These are phyloP conservation scores for Seriola rivoliana DNA, from an alignment of 2,113 vertebrate species.

Conservation along the genomic window DNA sequence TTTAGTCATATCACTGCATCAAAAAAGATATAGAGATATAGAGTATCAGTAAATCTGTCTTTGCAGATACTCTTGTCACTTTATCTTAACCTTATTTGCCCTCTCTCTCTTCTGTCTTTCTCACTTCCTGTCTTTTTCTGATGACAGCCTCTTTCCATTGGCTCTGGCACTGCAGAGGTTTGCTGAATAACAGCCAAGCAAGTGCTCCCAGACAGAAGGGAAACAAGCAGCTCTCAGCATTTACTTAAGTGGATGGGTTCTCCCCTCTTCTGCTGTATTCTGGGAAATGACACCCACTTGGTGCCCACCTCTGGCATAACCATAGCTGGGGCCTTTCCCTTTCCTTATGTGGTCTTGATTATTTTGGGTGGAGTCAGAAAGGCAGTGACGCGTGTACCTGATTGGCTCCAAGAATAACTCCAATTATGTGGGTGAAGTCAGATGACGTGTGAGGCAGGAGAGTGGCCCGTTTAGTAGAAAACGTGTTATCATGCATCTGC, in stretches of 20 bases:
- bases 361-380: conserved; percentile 23
- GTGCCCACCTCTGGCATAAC: conserved; percentile 34
- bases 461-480: background rate
- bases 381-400: background rate
- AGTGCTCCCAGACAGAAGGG: conserved; percentile 10
- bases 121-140: conserved; percentile 36
- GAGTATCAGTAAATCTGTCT: background rate
- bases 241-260: conserved; percentile 55
- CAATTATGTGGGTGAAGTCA: conserved; percentile 9
- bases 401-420: conserved; percentile 14
- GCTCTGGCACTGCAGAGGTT: conserved; percentile 35
- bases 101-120: conserved; percentile 9
- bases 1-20: background rate
- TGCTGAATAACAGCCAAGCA: conserved; percentile 50
- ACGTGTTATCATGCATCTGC: conserved; percentile 7
- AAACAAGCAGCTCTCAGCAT: conserved; percentile 52
- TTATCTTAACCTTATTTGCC: background rate
- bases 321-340: conserved; percentile 33
- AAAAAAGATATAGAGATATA: background rate
- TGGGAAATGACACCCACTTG: conserved; percentile 54
- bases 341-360: conserved; percentile 31
- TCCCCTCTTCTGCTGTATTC: conserved; percentile 35
- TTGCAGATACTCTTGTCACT: background rate
- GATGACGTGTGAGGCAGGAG: background rate
- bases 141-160: conserved; percentile 46